These are phyloP conservation scores for Drepanosiphum platanoidis DNA, from an alignment of 2,888 invertebrate genomes.

Conservation along the genomic window DNA sequence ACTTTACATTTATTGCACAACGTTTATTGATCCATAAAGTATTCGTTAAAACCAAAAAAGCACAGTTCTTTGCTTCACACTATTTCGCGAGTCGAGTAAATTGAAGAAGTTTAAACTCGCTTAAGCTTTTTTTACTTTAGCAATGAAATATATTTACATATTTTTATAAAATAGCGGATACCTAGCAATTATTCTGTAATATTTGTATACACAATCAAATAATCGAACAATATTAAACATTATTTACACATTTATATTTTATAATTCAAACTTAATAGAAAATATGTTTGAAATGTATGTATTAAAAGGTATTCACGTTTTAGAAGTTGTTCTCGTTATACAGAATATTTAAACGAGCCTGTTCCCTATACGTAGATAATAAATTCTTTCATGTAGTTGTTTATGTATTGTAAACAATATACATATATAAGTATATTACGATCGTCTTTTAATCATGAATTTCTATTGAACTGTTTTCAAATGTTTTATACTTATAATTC, in stretches of 20 bases:
- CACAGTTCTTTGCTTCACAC: neutral
- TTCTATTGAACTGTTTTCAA: neutral
- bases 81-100: neutral
- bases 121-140: neutral
- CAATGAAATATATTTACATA: neutral
- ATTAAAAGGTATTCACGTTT: neutral
- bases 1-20: conserved; percentile 19
- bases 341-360: neutral
- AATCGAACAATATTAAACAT: neutral
- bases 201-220: neutral
- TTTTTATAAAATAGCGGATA: neutral
- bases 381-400: neutral
- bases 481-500: conserved; percentile 1
- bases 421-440: neutral
- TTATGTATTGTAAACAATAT: neutral
- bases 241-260: neutral
- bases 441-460: neutral
- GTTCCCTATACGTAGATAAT: neutral
- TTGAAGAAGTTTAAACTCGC: neutral
- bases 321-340: neutral
- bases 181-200: neutral
- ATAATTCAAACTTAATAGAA: neutral
- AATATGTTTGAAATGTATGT: neutral
- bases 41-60: conserved; percentile 33
- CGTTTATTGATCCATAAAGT: conserved; percentile 46